A percentile compares a stretch with the other conserved stretches of the same genome.
Conservation (phyloP, 2,888 invertebrate species). For the Ophion obscuratus region DNA sequence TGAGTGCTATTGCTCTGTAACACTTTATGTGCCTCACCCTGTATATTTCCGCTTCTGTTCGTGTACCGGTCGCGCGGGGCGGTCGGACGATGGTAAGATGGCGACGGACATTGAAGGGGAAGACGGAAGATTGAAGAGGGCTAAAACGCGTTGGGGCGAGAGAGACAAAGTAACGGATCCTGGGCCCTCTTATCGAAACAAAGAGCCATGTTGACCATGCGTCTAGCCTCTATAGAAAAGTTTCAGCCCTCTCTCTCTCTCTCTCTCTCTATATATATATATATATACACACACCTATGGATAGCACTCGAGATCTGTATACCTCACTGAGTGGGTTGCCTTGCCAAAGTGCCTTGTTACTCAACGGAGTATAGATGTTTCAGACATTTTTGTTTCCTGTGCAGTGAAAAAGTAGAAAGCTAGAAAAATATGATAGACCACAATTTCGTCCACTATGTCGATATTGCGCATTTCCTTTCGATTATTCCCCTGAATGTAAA, state of each 20-base stretch:
- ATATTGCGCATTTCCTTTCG: not conserved
- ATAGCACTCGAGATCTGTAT: conserved; percentile 49
- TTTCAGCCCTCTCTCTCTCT: conserved; percentile 56
- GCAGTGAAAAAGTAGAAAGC: not conserved
- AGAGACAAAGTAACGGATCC: conserved; percentile 54
- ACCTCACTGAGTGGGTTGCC: conserved; percentile 53
- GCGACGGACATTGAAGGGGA: conserved; percentile 35
- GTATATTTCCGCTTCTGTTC: conserved; percentile 35
- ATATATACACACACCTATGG: conserved; percentile 3
- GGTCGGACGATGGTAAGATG: conserved; percentile 49
- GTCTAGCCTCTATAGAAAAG: conserved; percentile 78
- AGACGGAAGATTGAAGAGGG: conserved; percentile 49
- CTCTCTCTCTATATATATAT: not conserved
- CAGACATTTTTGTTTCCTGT: conserved; percentile 10
- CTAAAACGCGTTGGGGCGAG: conserved; percentile 30
- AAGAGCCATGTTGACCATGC: conserved; percentile 79
- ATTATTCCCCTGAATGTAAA: too few relatives aligned
- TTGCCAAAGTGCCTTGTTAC: conserved; percentile 65
- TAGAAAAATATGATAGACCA: not conserved
- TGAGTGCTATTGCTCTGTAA: too few relatives aligned
- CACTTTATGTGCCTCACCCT: not conserved
- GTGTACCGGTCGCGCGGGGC: conserved; percentile 41
- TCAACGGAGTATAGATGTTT: conserved; percentile 20
- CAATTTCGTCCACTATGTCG: not conserved
- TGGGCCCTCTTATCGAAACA: conserved; percentile 77